Conservation (phyloP, 1,140 invertebrate species). For the Rhynchophorus ferrugineus region DNA sequence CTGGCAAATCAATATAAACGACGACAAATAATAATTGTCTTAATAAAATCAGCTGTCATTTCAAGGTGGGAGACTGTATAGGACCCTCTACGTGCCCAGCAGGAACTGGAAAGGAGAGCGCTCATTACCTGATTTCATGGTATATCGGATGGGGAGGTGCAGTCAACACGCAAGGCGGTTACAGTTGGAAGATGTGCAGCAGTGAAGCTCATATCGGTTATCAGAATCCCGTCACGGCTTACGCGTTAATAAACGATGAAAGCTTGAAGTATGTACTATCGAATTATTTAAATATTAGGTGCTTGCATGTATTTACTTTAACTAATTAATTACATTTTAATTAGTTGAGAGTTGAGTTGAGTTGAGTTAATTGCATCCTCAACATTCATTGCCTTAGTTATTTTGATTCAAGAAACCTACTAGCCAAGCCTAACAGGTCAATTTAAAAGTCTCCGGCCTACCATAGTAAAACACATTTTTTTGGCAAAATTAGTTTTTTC, state of each 20-base stretch:
- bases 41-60: not conserved
- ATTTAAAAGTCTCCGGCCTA: too few relatives aligned
- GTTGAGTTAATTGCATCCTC: too few relatives aligned
- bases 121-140: conserved; percentile 19
- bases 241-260: conserved; percentile 9
- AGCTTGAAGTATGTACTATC: too few relatives aligned
- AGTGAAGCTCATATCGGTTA: conserved; percentile 14
- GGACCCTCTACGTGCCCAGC: conserved; percentile 4
- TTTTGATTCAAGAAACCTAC: too few relatives aligned
- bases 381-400: too few relatives aligned
- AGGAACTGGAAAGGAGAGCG: conserved; percentile 13
- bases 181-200: conserved; percentile 11
- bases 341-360: too few relatives aligned
- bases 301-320: too few relatives aligned
- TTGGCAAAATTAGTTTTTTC: too few relatives aligned
- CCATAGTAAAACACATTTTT: too few relatives aligned
- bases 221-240: conserved; percentile 19
- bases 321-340: too few relatives aligned
- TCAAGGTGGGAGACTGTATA: conserved; percentile 14
- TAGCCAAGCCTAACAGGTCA: too few relatives aligned
- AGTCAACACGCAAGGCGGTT: conserved; percentile 3
- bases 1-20: not conserved
- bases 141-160: conserved; percentile 18
- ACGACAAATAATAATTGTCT: not conserved
- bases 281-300: too few relatives aligned